Evolutionary conservation across 2,113 vertebrate genomes (phyloP).

Genomic region (Lepisosteus oculatus): DNA sequence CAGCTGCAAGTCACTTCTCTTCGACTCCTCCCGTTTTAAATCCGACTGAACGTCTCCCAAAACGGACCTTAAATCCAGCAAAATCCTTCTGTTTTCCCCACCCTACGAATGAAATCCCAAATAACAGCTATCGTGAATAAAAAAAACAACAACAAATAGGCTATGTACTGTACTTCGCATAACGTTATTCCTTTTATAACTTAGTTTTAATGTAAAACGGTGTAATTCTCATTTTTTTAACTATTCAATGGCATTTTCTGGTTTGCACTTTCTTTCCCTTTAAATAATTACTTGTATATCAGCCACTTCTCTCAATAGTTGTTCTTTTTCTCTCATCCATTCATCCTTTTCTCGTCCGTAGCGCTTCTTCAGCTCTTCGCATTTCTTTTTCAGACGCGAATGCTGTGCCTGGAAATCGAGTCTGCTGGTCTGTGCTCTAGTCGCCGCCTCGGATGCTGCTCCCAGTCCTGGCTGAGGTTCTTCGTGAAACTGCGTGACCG

Average conservation of each 20-base stretch:
- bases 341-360: conserved; percentile 59
- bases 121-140: neutral
- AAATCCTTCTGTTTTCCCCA: conserved; percentile 62
- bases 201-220: conserved; percentile 11
- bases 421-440: conserved; percentile 44
- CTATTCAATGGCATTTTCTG: neutral
- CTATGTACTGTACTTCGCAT: too few relatives aligned
- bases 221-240: too few relatives aligned
- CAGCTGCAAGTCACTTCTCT: conserved; percentile 58
- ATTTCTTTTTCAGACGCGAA: conserved; percentile 58
- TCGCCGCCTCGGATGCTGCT: conserved; percentile 32
- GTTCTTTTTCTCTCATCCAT: conserved; percentile 64
- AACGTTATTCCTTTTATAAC: neutral
- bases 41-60: conserved; percentile 63
- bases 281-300: conserved; percentile 63
- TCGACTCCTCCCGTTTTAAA: conserved; percentile 64
- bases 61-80: conserved; percentile 58
- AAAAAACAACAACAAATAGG: neutral
- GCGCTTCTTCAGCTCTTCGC: conserved; percentile 57
- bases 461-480: conserved; percentile 30
- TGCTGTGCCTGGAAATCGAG: conserved; percentile 41
- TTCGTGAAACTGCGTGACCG: conserved; percentile 48
- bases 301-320: conserved; percentile 67
- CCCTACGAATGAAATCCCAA: conserved; percentile 37
- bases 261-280: neutral